A percentile compares a stretch with the other conserved stretches of the same genome.
Evolutionary conservation across 2,113 vertebrate species (phyloP).

Genomic region (Lophius piscatorius): DNA sequence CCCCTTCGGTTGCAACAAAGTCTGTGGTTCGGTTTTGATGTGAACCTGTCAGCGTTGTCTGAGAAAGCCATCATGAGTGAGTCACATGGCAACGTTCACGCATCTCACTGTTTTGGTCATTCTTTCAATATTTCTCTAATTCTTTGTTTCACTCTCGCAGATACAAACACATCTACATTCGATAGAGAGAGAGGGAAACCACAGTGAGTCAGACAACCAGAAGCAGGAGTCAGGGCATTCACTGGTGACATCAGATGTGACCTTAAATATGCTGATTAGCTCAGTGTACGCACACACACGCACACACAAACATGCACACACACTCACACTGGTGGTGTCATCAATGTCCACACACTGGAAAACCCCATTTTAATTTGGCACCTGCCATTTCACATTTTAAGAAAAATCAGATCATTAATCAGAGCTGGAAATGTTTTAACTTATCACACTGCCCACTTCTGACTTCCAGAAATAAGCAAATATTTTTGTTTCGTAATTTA

Average conservation of each 20-base stretch:
- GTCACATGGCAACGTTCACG: slow-evolving; percentile 14
- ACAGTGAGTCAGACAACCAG: slow-evolving; percentile 53
- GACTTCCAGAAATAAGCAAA: no score
- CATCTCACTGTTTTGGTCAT: slow-evolving; percentile 19
- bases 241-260: slow-evolving; percentile 68
- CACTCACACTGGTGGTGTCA: no score
- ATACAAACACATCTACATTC: slow-evolving; percentile 16
- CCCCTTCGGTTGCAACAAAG: no score
- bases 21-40: no score
- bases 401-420: slow-evolving; percentile 30
- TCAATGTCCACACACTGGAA: slow-evolving; percentile 35
- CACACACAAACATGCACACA: slow-evolving; percentile 12
- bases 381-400: no score
- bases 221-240: slow-evolving; percentile 29
- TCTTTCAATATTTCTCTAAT: not conserved
- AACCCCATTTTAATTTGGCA: slow-evolving; percentile 34
- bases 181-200: slow-evolving; percentile 49
- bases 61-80: slow-evolving; percentile 11
- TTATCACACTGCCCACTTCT: slow-evolving; percentile 23
- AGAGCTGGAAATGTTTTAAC: slow-evolving; percentile 32
- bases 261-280: slow-evolving; percentile 65
- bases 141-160: not conserved
- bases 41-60: slow-evolving; percentile 1
- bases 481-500: no score
- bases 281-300: slow-evolving; percentile 22